Conservation (phyloP, 1,140 invertebrate species). For the Linepithema humile region DNA sequence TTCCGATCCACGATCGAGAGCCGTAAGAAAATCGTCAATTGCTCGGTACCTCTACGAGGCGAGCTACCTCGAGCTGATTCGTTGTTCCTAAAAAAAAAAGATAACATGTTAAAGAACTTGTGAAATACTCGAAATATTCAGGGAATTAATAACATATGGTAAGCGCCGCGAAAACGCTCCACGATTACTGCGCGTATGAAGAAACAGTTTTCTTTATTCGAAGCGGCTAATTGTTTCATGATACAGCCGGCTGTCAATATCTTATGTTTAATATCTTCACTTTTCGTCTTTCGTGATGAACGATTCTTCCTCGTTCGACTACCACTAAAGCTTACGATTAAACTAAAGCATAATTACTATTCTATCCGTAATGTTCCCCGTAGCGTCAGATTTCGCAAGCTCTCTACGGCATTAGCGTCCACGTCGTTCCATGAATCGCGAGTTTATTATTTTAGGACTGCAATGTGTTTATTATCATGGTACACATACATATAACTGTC, state of each 20-base stretch:
- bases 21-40: constrained; percentile 50
- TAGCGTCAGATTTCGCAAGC: constrained; percentile 8
- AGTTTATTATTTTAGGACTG: constrained; percentile 1
- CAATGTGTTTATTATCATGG: constrained; percentile 33
- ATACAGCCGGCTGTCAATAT: not conserved
- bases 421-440: not conserved
- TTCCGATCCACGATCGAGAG: constrained; percentile 50
- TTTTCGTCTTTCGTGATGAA: constrained; percentile 67
- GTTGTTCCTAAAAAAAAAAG: constrained; percentile 56
- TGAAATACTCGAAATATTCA: not conserved
- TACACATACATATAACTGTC: constrained; percentile 32
- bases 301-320: constrained; percentile 48
- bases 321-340: constrained; percentile 7
- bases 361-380: not conserved
- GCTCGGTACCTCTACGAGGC: constrained; percentile 55
- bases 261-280: constrained; percentile 58
- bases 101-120: not conserved
- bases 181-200: constrained; percentile 17
- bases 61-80: constrained; percentile 56
- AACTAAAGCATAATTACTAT: not conserved
- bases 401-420: not conserved
- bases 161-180: not conserved
- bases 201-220: not conserved
- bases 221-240: not conserved
- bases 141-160: constrained; percentile 8